Evolutionary conservation across 2,888 invertebrate species (phyloP), one percentile per base, ranked within the genome.

Genomic region (Polydesmus complanatus): DNA sequence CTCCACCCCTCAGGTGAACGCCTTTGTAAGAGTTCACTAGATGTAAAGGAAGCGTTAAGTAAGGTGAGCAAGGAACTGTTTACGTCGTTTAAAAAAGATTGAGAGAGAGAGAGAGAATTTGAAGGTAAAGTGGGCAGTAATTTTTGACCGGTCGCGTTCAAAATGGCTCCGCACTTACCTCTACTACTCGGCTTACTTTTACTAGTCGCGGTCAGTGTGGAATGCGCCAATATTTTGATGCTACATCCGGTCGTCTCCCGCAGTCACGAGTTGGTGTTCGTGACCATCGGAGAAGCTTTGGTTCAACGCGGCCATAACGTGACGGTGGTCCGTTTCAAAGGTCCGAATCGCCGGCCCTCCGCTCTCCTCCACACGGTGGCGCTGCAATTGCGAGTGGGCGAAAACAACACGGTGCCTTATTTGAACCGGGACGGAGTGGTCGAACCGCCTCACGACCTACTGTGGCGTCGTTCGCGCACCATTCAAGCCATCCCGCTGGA

Each of bases 201-300:
- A n/a, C n/a, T n/a, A n/a, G n/a, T n/a, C n/a, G n/a, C n/a, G 66
- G 63, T 66, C 67, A 53, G 66, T 67, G 54, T 66, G 64, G 65
- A 56, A 1, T 51, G 61, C 8, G 63, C 62, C 25, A 68, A 69
- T 47, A 67, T 70, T 22, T 61, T 70, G 23, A 68, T 70, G 49
- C 62, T 70, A 47, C 70, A 70, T 64, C 70, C 70, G 5, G 66
- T 70, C 61, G 68, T 69, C 62, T 67, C 69, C 14, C 68, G 68
- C 21, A 70, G 69, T 48, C 70, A 70, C 63, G 69, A 69, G 21
- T 61, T 69, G 21, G 68, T 69, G 3, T 61, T 70, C 54, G 63
- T 69, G 22, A 55, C 61, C 60, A 67, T 70, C 1, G 67, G 68
- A 21, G 67, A 65, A 52, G 68, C 67, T 18, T 62, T 70, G 58